Evolutionary conservation across 2,113 vertebrate species (phyloP).

Genomic region (Holacanthus passer): DNA sequence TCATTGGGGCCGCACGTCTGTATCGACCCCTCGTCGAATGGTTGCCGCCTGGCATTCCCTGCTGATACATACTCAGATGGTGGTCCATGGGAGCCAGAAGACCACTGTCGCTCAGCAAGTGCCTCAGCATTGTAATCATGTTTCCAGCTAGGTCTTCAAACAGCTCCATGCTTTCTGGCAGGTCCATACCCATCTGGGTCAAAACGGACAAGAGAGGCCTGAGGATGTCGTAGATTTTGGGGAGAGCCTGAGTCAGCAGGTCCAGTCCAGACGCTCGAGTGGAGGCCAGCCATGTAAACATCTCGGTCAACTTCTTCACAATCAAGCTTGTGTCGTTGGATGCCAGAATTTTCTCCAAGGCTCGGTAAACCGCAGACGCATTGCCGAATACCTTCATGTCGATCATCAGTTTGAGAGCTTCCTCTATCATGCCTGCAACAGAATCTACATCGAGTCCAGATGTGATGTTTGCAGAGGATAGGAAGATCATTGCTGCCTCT

Average conservation of each 20-base stretch:
- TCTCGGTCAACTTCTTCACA: constrained; percentile 52
- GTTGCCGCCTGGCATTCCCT: not conserved
- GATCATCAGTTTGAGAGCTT: constrained; percentile 51
- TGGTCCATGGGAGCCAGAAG: constrained; percentile 34
- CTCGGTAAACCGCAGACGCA: constrained; percentile 53
- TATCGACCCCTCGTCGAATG: not conserved
- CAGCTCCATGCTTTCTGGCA: constrained; percentile 30
- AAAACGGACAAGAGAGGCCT: constrained; percentile 51
- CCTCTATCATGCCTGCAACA: constrained; percentile 47
- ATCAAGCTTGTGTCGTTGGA: constrained; percentile 50
- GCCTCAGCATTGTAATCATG: constrained; percentile 61
- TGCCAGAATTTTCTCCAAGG: constrained; percentile 66
- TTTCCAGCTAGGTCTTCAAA: constrained; percentile 67
- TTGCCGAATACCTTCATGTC: constrained; percentile 67
- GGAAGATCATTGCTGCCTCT: constrained; percentile 64
- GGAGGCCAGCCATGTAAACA: constrained; percentile 70
- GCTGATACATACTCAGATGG: not conserved
- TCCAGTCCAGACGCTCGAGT: constrained; percentile 67
- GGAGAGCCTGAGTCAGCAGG: constrained; percentile 70
- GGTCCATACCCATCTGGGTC: constrained; percentile 23
- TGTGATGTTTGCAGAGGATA: constrained; percentile 72
- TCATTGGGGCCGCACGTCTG: constrained; percentile 36
- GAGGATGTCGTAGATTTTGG: constrained; percentile 60
- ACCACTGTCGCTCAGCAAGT: constrained; percentile 55
- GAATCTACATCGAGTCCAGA: constrained; percentile 4